phyloP scores from a whole-genome alignment of 2,888 invertebrate species.

The Scaptomyza polygonia region DNA sequence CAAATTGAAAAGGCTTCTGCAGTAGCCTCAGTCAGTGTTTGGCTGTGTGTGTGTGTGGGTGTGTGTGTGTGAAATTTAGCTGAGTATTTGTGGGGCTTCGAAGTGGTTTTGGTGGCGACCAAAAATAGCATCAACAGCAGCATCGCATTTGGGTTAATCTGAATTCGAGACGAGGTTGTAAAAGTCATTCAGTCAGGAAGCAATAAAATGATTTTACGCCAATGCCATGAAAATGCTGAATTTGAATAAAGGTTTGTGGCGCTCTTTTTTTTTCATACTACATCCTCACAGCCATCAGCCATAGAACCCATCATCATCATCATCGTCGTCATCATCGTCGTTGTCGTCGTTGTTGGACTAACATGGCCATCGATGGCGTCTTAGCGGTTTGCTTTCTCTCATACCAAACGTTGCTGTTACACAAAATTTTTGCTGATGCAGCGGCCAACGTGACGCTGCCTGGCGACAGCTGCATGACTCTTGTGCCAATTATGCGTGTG shows the following conservation, averaged over 20 bases:
- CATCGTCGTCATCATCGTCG: conserved; percentile 11
- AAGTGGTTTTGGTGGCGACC: conserved; percentile 18
- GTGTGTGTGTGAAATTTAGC: conserved; percentile 12
- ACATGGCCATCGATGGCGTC: conserved; percentile 64
- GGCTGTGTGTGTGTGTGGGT: no score
- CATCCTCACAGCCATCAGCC: conserved; percentile 29
- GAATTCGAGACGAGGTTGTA: conserved; percentile 72
- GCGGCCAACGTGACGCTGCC: conserved; percentile 64
- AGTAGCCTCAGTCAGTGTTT: no score
- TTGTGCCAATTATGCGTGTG: conserved; percentile 68
- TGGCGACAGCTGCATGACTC: conserved; percentile 71
- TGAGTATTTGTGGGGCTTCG: conserved; percentile 1
- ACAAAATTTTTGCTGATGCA: conserved; percentile 71
- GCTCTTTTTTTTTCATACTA: conserved; percentile 45
- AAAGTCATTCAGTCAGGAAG: conserved; percentile 77
- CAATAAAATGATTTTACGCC: conserved; percentile 79
- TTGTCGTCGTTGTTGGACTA: conserved; percentile 16
- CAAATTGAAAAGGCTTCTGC: conserved; percentile 51
- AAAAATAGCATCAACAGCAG: conserved; percentile 39
- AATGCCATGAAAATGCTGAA: conserved; percentile 78
- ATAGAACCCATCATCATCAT: conserved; percentile 7
- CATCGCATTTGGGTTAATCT: conserved; percentile 72
- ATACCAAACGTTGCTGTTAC: conserved; percentile 3
- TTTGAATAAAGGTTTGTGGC: conserved; percentile 75
- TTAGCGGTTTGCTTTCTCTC: conserved; percentile 46